A percentile compares a stretch with the other conserved stretches of the same genome.
Evolutionary conservation across 2,888 invertebrate species (phyloP).

Genomic region (Erebia aethiops): DNA sequence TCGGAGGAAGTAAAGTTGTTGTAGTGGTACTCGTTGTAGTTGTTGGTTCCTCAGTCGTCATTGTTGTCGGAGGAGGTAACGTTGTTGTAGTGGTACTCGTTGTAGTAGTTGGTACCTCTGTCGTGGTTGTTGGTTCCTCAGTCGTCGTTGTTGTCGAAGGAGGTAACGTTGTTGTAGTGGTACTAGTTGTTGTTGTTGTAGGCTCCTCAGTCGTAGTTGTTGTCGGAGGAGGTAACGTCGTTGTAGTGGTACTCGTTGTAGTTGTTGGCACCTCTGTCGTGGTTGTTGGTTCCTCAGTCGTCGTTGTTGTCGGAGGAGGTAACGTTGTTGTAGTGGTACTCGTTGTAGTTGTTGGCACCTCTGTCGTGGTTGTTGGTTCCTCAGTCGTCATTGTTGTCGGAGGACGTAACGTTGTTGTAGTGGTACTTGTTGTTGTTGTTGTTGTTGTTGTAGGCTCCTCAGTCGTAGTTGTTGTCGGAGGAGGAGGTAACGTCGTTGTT

Average conservation of each 20-base stretch:
- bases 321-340: background rate
- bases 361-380: background rate
- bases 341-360: background rate
- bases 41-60: background rate
- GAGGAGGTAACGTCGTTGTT: background rate
- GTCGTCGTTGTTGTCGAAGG: background rate
- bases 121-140: too few relatives aligned
- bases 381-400: background rate
- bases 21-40: constrained; percentile 1
- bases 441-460: background rate
- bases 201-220: too few relatives aligned
- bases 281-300: too few relatives aligned
- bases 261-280: background rate
- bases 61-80: too few relatives aligned
- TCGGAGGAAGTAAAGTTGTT: background rate
- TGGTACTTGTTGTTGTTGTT: background rate
- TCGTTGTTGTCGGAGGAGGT: too few relatives aligned
- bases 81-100: background rate
- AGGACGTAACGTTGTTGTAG: background rate
- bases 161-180: background rate
- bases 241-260: background rate
- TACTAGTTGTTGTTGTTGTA: background rate
- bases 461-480: background rate
- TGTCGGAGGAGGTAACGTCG: background rate
- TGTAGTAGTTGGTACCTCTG: background rate